Conservation (phyloP, 2,888 invertebrate genomes). For the Nipponacmea schrenckii region DNA sequence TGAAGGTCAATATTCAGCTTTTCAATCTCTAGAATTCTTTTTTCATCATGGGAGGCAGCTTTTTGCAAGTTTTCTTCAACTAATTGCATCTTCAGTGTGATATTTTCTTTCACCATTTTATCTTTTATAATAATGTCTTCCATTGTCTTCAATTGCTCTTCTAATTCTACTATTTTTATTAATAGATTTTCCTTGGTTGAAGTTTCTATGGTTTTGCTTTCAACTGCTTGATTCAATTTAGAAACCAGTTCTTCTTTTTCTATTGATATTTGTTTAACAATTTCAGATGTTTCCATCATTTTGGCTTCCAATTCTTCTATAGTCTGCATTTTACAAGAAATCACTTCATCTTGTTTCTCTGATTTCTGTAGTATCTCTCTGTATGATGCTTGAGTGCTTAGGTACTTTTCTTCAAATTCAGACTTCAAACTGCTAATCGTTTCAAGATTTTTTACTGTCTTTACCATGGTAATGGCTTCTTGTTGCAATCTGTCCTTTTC, state of each 20-base stretch:
- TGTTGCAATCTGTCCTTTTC: background rate
- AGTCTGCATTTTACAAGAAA: conserved; percentile 21
- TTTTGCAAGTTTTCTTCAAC: background rate
- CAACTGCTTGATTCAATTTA: background rate
- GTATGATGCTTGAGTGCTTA: background rate
- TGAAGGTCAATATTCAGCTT: background rate
- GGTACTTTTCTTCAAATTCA: background rate
- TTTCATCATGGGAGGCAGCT: background rate
- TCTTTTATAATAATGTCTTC: background rate
- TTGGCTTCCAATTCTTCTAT: conserved; percentile 33
- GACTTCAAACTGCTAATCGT: conserved; percentile 5
- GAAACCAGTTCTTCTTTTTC: background rate
- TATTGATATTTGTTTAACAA: conserved; percentile 17
- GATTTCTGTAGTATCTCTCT: conserved; percentile 10
- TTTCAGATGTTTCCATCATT: conserved; percentile 20
- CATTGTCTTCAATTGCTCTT: background rate
- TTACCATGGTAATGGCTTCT: too few relatives aligned
- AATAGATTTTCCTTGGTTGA: background rate
- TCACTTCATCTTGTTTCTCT: conserved; percentile 26
- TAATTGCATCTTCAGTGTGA: background rate
- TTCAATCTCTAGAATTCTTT: background rate
- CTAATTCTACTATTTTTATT: background rate
- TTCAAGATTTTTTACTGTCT: background rate
- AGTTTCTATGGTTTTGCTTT: too few relatives aligned
- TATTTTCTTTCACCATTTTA: background rate